phyloP scores from a whole-genome alignment of 2,113 vertebrate species.

The Conger conger region DNA sequence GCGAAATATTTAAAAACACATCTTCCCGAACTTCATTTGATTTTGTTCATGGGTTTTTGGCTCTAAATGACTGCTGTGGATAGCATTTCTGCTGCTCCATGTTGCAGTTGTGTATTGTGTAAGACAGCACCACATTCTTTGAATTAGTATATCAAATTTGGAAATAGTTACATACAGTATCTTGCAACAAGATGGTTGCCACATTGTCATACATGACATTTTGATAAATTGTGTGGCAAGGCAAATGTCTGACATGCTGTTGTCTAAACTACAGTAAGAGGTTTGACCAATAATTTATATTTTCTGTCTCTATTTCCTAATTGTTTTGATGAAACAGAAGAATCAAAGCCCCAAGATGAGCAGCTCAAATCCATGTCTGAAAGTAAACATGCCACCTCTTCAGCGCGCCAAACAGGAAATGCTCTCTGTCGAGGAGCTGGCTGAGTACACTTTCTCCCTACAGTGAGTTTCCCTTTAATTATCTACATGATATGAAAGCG shows the following conservation, averaged over 20 bases:
- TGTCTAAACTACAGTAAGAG: constrained; percentile 25
- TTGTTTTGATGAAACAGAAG: constrained; percentile 69
- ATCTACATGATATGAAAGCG: constrained; percentile 9
- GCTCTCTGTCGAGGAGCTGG: constrained; percentile 64
- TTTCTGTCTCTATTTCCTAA: constrained; percentile 52
- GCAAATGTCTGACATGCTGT: constrained; percentile 19
- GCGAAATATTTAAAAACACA: constrained; percentile 68
- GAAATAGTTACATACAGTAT: neutral
- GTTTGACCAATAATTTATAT: constrained; percentile 58
- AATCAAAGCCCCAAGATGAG: constrained; percentile 71
- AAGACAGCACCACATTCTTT: neutral
- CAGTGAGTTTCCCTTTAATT: constrained; percentile 60
- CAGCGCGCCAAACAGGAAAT: constrained; percentile 43
- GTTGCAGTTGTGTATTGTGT: neutral
- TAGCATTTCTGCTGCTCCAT: constrained; percentile 47
- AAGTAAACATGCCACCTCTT: constrained; percentile 38
- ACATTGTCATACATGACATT: neutral
- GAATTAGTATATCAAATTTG: neutral
- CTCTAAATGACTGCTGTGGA: constrained; percentile 61
- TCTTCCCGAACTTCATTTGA: constrained; percentile 61
- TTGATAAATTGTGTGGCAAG: constrained; percentile 22
- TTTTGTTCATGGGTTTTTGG: constrained; percentile 58
- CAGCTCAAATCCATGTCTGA: constrained; percentile 59
- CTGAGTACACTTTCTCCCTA: constrained; percentile 70
- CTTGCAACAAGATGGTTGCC: neutral